Base-by-base conservation (phyloP, 2,888 invertebrate species). In the Teleogryllus oceanicus region DNA sequence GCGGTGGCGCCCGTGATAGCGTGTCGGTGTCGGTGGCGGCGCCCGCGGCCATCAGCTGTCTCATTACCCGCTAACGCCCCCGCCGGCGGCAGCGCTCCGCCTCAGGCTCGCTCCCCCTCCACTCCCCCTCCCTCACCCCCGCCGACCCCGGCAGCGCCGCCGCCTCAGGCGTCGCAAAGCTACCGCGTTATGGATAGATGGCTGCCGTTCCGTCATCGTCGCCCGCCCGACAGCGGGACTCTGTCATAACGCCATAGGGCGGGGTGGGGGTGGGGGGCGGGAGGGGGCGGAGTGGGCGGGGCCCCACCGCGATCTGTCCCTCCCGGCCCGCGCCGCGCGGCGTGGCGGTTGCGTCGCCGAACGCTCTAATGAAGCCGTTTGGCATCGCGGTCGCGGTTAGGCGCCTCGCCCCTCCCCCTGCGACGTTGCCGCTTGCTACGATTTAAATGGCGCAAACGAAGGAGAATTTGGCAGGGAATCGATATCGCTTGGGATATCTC, bases 201-300 rank as follows among this genome's bases (percentile, higher is more conserved):
- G 62, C 62, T 62, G 62, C 16, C 62, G 62, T 62, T 62, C 62
- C 62, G 62, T 62, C 62, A 62, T 62, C 62, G 62, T 62, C 62
- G 62, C 62, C 62, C 62, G 62, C 16, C 62, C 13, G 62, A 62
- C 62, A 62, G 62, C 62, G 62, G 62, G 62, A n/a, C 62, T 62
- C 62, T 62, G 62, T 62, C 62, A 62, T 62, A 62, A n/a, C n/a
- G 13, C 62, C 62, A 62, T 62, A n/a, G n/a, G 62, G 13, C 5
- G 62, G 12, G 16, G 16, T 5, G 62, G 5, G 16, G 62, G 16
- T 4, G 37, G 37, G 8, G n/a, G 16, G 3, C 5, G 62, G 12
- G 62, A 1, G 16, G 62, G 5, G 16, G 16, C 11, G 37, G 37
- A 5, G 5, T 4, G 37, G 37, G 37, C 37, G 62, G 62, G n/a